Evolutionary conservation across 2,888 invertebrate genomes (phyloP), one percentile per base, ranked within the genome.

Genomic region (Pterostichus niger): DNA sequence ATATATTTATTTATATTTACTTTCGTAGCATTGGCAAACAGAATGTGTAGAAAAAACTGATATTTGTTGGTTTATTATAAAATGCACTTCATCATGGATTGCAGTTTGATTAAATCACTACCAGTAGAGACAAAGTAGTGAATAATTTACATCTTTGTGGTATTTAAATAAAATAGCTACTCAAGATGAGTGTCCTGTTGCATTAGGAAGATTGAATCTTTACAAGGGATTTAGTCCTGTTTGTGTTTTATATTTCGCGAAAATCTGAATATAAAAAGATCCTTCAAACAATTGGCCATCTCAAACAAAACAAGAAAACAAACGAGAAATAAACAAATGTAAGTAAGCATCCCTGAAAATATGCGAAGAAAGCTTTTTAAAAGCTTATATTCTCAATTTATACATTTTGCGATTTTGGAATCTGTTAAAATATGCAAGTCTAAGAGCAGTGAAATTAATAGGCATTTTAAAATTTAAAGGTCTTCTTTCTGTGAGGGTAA

Each of bases 251-350:
- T 59, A 59, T 59, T 59, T 59, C 11, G 24, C 59, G 24, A 59
- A 31, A 24, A 59, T 59, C 24, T 59, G 59, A 59, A 31, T 31
- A 31, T 59, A 59, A 24, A 64, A 64, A 64, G 31, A 64, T 64
- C 64, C 31, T 64, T 64, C 64, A 64, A 64, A 64, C 64, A 64
- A 64, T 64, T 64, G 64, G n/a, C 59, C 7, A 59, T 59, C 59
- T 59, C 59, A 59, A 24, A 59, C 59, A 31, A 59, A 59, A 59
- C 59, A 59, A 59, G 59, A 59, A 56, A 59, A 24, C 33, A 40
- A 40, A 49, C 33, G 13, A 35, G 35, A 35, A 64, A 64, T 64
- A 64, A 35, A 64, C 61, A 64, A 13, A 49, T 13, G 49, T 40
- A 13, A 33, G 33, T 64, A 64, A 64, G 64, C 64, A 64, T 35